Conservation (phyloP, 2,113 vertebrate species). For the Pan paniscus region DNA sequence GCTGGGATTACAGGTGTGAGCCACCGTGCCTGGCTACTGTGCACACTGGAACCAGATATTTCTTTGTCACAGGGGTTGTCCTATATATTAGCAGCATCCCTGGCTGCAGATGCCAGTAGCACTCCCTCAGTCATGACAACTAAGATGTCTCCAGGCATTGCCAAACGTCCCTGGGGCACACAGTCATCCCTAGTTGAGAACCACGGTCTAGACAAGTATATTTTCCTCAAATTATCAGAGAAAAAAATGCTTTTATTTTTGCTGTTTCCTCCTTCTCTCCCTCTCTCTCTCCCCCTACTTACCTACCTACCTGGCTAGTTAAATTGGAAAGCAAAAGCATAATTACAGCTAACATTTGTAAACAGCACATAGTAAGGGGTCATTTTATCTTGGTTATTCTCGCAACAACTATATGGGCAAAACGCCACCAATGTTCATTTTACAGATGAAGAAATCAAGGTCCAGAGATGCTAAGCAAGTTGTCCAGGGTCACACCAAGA, state of each 20-base stretch:
- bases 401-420: no score
- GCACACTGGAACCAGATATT: not conserved
- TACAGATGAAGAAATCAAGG: not conserved
- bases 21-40: no score
- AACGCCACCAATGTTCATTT: not conserved
- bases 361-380: not conserved
- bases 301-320: not conserved
- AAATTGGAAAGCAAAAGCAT: not conserved
- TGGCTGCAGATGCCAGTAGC: not conserved
- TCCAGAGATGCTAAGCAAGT: not conserved
- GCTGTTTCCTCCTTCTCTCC: not conserved
- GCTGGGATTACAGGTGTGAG: no score
- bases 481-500: not conserved
- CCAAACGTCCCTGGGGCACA: not conserved
- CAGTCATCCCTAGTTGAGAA: not conserved
- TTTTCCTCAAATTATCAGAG: not conserved
- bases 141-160: not conserved
- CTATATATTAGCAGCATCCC: not conserved
- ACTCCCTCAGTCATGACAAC: not conserved
- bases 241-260: not conserved
- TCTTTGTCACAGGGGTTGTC: not conserved
- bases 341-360: not conserved
- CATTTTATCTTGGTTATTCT: not conserved
- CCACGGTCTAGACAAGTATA: not conserved
- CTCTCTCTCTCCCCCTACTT: not conserved